Base-by-base conservation (phyloP, 2,888 invertebrate genomes). In the Eilema depressum region DNA sequence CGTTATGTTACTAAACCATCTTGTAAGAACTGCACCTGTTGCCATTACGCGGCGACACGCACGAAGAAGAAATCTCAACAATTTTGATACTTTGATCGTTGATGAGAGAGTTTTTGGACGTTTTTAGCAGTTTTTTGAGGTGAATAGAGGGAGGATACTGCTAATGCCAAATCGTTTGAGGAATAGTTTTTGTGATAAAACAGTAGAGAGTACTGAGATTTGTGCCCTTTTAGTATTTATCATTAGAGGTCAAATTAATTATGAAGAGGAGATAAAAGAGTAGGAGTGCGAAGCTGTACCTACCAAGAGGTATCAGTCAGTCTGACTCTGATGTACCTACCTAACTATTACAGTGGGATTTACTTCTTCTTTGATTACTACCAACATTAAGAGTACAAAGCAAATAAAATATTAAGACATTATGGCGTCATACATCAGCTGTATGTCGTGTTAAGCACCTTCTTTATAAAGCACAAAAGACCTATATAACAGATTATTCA, bases 11-110 rank as follows among this genome's bases (percentile, higher is more conserved):
- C 76, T 68, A 75, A 83, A 83, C 76, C 26, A 20, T 59, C 65
- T 14, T 66, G 75, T 74, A 67, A 66, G 72, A 72, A 73, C 74
- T 56, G 76, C 83, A 80, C 82, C 79, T 82, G 82, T 65, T 82
- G 78, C 62, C 75, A 81, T 83, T 81, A 83, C 69, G 73, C 64
- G 66, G 75, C 67, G 80, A 81, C 77, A 82, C 76, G 81, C 81
- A 81, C 41, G 73, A 30, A 68, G 66, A 63, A 75, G 79, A 84
- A 79, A 78, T 63, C 67, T 60, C 61, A 66, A 63, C 47, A n/a
- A 37, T 63, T 26, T 68, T 33, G 25, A 25, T 63, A 14, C 30
- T 47, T 11, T 28, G 62, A 20, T 62, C 62, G 63, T 63, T 68
- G 53, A 61, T 23, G 67, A 41, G n/a, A 66, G 66, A 66, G 47